These are phyloP conservation scores for Troides helena DNA, from an alignment of 2,888 invertebrate genomes.

Conservation along the genomic window DNA sequence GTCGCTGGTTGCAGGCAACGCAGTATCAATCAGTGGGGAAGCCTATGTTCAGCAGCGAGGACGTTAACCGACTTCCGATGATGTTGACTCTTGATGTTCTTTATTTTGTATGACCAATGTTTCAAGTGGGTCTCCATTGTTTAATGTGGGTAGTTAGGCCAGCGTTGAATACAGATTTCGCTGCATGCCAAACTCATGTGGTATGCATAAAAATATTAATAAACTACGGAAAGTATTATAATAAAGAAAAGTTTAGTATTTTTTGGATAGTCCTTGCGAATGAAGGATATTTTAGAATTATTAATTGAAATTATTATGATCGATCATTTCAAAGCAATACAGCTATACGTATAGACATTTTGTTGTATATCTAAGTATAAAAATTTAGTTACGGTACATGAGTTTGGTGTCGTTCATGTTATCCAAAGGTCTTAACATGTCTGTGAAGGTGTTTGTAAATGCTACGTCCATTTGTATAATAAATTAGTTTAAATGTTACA, in stretches of 20 bases:
- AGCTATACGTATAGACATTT: background rate
- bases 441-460: conserved; percentile 48
- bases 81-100: too few relatives aligned
- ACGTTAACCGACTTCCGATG: too few relatives aligned
- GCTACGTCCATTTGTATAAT: conserved; percentile 69
- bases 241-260: background rate
- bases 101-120: too few relatives aligned
- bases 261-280: background rate
- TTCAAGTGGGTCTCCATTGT: too few relatives aligned
- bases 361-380: background rate
- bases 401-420: conserved; percentile 16
- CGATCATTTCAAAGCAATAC: background rate
- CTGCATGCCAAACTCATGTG: background rate
- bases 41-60: too few relatives aligned
- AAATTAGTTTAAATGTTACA: conserved; percentile 47
- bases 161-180: background rate
- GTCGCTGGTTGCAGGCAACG: too few relatives aligned
- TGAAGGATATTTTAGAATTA: background rate
- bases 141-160: background rate
- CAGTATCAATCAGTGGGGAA: too few relatives aligned
- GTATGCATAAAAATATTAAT: background rate
- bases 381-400: background rate
- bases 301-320: background rate
- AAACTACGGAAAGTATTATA: background rate
- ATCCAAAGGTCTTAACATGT: conserved; percentile 31